Base-by-base conservation (phyloP, 2,113 vertebrate genomes). In the Nipponia nippon region DNA sequence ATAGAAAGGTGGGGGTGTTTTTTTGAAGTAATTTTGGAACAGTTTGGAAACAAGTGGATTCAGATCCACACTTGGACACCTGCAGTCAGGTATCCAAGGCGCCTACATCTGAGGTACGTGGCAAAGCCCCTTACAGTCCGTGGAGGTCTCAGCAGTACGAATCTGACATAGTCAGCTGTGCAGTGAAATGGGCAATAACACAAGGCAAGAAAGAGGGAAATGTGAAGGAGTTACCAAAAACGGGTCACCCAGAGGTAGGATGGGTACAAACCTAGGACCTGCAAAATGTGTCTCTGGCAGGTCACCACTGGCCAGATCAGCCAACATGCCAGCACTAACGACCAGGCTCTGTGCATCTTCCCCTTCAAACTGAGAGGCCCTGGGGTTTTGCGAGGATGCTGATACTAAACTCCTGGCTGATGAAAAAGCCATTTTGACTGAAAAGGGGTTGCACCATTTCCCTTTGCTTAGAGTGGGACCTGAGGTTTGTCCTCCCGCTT, bases 41-140 rank as follows among this genome's bases (percentile, higher is more conserved):
- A 50, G 3, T 36, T 86, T 72, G 66, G 14, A 83, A 92, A 76
- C 20, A 76, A 66, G 12, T 3, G 4, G 18, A 21, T 89, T 81
- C 62, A 66, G 16, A 81, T 70, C 46, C n/a, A 6, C 2, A 2
- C 22, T 73, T 71, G 50, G 59, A 55, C 9, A 17, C 10, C 16
- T 0, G 0, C 17, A 29, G 32, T 61, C 52, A 59, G 26, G 26
- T 38, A 14, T 62, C 53, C 29, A 55, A 82, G 61, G 8, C 10
- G 3, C 7, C 69, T 67, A 14, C 3, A 5, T 59, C 27, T 0
- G 0, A 62, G 32, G 50, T 79, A 55, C 1, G 1, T 18, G 49
- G 40, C 72, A 67, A 89, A 83, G 14, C 40, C 72, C 22, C 40
- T 25, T 44, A 26, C 23, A 29, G 50, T 58, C n/a, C 44, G 42